Percentiles rank a stretch among this genome's conserved stretches.
These are phyloP conservation scores for Jordanella pulchra DNA, from an alignment of 2,797 vertebrate genomes.

Conservation along the genomic window DNA sequence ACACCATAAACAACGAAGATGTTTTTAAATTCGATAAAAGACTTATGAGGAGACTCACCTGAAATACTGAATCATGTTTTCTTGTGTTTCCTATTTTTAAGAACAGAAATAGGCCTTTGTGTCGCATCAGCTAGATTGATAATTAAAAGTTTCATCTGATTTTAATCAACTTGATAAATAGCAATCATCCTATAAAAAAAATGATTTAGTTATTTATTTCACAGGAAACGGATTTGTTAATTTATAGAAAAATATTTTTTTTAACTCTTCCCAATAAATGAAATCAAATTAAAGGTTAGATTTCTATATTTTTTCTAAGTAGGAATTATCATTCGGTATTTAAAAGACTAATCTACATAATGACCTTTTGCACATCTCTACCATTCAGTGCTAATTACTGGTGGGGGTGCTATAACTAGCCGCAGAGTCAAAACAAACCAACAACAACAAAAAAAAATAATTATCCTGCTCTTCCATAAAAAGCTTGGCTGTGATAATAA, in stretches of 20 bases:
- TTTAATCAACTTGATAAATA: not conserved
- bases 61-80: not conserved
- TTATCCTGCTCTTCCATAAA: conserved; percentile 19
- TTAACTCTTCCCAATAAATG: not conserved
- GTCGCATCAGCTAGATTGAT: not conserved
- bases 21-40: too few species aligned
- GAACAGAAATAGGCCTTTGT: not conserved
- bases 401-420: not conserved
- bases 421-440: not conserved
- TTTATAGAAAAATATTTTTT: too few species aligned
- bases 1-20: too few species aligned
- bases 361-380: not conserved
- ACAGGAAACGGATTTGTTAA: too few species aligned
- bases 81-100: not conserved
- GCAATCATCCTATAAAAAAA: too few species aligned
- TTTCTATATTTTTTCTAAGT: not conserved
- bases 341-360: not conserved
- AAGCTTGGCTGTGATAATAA: conserved; percentile 38
- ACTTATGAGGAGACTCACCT: not conserved
- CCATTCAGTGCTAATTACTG: too few species aligned
- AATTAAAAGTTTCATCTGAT: not conserved
- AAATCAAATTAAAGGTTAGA: not conserved
- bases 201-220: too few species aligned
- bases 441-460: not conserved
- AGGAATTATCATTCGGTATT: too few species aligned